Percentiles rank a stretch among this genome's conserved stretches.
phyloP scores from a whole-genome alignment of 2,113 vertebrate species.

The Pheucticus melanocephalus region DNA sequence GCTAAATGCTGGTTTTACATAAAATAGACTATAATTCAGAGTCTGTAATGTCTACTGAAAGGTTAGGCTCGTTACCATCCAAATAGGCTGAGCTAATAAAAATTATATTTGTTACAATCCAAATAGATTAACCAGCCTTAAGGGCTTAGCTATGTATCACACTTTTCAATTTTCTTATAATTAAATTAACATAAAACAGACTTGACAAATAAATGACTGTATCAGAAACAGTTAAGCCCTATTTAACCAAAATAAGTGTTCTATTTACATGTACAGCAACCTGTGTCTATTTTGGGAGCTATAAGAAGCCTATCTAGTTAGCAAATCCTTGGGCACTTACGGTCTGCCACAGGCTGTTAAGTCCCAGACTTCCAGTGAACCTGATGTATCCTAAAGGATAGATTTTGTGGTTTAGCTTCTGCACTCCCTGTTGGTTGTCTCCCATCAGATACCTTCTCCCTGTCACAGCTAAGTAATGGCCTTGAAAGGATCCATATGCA shows the following conservation, averaged over 20 bases:
- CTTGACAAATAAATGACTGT: slow-evolving; percentile 78
- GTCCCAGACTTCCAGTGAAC: neutral
- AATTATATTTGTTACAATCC: slow-evolving; percentile 83
- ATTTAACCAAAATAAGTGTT: slow-evolving; percentile 73
- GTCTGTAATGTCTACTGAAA: slow-evolving; percentile 76
- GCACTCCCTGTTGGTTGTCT: neutral
- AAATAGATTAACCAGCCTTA: slow-evolving; percentile 82
- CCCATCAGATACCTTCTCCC: neutral
- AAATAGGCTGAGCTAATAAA: slow-evolving; percentile 81
- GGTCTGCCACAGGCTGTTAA: neutral
- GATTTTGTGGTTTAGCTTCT: neutral
- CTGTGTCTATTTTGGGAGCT: neutral
- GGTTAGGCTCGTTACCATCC: slow-evolving; percentile 79
- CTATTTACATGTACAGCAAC: slow-evolving; percentile 54
- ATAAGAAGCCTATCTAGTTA: neutral
- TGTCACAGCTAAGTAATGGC: neutral
- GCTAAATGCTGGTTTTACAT: slow-evolving; percentile 74
- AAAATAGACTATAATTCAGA: slow-evolving; percentile 78
- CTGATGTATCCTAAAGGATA: neutral
- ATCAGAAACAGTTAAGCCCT: slow-evolving; percentile 77
- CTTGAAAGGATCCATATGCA: neutral
- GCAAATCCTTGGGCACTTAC: neutral
- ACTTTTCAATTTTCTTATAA: slow-evolving; percentile 81
- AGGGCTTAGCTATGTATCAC: slow-evolving; percentile 79
- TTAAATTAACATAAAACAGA: slow-evolving; percentile 81